These are phyloP conservation scores for Drosophila meridionalis DNA, from an alignment of 2,888 invertebrate species.

Conservation along the genomic window DNA sequence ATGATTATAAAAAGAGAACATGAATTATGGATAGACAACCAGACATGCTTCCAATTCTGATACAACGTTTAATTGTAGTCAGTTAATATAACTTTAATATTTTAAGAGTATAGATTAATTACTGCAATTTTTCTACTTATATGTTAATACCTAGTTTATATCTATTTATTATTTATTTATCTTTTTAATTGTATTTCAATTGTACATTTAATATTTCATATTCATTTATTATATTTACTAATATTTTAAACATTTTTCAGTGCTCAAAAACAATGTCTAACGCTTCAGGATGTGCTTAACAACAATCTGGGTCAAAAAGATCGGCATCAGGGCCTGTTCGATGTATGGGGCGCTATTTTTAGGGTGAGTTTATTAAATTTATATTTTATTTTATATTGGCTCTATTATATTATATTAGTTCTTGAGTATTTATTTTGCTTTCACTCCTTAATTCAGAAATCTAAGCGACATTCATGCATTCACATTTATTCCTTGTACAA, in stretches of 20 bases:
- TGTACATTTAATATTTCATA: background rate
- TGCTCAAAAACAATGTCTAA: constrained; percentile 82
- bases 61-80: too few species aligned
- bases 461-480: background rate
- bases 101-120: too few species aligned
- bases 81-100: too few species aligned
- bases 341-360: constrained; percentile 93
- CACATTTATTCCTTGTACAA: background rate
- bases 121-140: background rate
- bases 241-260: constrained; percentile 34
- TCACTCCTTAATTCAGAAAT: too few species aligned
- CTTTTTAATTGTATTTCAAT: too few species aligned
- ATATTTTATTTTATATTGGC: background rate
- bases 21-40: too few species aligned
- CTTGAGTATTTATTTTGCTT: too few species aligned
- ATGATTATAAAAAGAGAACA: too few species aligned
- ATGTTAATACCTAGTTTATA: too few species aligned
- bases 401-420: too few species aligned
- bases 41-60: too few species aligned
- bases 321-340: constrained; percentile 92
- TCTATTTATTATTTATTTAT: background rate
- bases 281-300: constrained; percentile 87
- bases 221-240: background rate
- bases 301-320: constrained; percentile 94
- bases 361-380: constrained; percentile 84